These are phyloP conservation scores for Planococcus citri DNA, from an alignment of 1,140 invertebrate species.

Conservation along the genomic window DNA sequence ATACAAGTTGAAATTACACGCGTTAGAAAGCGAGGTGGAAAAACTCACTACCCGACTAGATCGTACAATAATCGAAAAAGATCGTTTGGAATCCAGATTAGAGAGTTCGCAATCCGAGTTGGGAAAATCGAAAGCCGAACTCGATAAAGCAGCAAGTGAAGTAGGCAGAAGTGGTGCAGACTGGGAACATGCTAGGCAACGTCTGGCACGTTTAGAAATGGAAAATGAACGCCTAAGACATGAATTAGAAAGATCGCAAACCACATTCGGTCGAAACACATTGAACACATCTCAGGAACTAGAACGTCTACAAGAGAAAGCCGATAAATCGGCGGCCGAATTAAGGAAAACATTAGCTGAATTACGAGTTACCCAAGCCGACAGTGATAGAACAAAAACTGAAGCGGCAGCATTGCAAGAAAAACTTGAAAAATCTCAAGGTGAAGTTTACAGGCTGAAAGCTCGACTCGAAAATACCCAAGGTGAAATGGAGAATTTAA, in stretches of 20 bases:
- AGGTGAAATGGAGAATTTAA: conserved; percentile 79
- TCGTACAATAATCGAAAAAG: conserved; percentile 73
- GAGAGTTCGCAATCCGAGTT: conserved; percentile 85
- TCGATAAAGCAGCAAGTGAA: conserved; percentile 80
- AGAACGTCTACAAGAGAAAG: conserved; percentile 71
- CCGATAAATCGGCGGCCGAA: conserved; percentile 71
- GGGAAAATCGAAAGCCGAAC: conserved; percentile 82
- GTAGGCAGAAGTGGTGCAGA: conserved; percentile 74
- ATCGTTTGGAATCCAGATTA: conserved; percentile 75
- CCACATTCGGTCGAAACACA: conserved; percentile 57
- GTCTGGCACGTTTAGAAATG: conserved; percentile 68
- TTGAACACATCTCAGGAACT: conserved; percentile 48
- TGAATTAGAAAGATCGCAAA: conserved; percentile 71
- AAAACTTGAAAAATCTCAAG: conserved; percentile 84
- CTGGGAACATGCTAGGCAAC: conserved; percentile 77
- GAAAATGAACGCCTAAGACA: conserved; percentile 78
- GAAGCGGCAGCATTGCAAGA: conserved; percentile 78
- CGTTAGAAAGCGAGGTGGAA: conserved; percentile 68
- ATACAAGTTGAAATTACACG: conserved; percentile 86
- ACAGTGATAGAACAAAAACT: conserved; percentile 69
- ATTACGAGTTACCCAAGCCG: conserved; percentile 65
- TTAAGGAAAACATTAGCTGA: conserved; percentile 68
- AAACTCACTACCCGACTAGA: conserved; percentile 62
- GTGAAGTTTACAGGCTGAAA: conserved; percentile 85
- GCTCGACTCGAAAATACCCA: conserved; percentile 88